Conservation (phyloP, 2,888 invertebrate species). For the Harpagoxenus sublaevis region DNA sequence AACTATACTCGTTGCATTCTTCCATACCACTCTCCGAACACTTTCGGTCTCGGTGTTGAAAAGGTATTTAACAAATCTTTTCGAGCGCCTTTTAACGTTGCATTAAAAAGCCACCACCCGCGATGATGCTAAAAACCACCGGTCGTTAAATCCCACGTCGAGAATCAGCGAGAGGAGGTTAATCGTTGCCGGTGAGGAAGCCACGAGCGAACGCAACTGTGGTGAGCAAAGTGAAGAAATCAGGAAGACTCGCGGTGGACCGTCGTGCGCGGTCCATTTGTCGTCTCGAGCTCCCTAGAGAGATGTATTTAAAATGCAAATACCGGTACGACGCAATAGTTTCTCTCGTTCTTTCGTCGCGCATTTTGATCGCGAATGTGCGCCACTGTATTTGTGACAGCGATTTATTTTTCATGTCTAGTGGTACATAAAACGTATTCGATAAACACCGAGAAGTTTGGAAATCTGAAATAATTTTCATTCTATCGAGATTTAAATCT, state of each 20-base stretch:
- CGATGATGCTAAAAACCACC: conserved; percentile 47
- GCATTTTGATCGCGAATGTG: conserved; percentile 64
- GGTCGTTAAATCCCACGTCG: conserved; percentile 48
- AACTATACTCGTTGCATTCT: neutral
- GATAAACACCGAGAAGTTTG: neutral
- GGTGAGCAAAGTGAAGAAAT: conserved; percentile 44
- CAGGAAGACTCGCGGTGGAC: conserved; percentile 43
- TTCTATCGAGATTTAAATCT: neutral
- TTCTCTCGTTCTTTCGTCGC: conserved; percentile 67
- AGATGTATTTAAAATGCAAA: conserved; percentile 80
- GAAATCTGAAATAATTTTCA: neutral
- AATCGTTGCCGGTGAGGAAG: conserved; percentile 44
- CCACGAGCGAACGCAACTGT: neutral
- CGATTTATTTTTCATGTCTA: neutral
- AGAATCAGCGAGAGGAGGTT: conserved; percentile 46
- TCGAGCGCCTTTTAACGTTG: neutral
- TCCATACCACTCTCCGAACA: neutral
- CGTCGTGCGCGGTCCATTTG: conserved; percentile 54
- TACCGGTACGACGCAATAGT: conserved; percentile 70
- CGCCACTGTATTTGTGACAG: conserved; percentile 44
- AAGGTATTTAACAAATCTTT: conserved; percentile 35
- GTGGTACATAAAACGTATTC: neutral
- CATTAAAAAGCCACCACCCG: conserved; percentile 46
- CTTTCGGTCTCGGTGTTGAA: neutral
- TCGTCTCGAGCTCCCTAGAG: conserved; percentile 59